Evolutionary conservation across 92 coral and sea anemone genomes (phyloP), one percentile per base, ranked within the genome.

Genomic region (Porites rus): DNA sequence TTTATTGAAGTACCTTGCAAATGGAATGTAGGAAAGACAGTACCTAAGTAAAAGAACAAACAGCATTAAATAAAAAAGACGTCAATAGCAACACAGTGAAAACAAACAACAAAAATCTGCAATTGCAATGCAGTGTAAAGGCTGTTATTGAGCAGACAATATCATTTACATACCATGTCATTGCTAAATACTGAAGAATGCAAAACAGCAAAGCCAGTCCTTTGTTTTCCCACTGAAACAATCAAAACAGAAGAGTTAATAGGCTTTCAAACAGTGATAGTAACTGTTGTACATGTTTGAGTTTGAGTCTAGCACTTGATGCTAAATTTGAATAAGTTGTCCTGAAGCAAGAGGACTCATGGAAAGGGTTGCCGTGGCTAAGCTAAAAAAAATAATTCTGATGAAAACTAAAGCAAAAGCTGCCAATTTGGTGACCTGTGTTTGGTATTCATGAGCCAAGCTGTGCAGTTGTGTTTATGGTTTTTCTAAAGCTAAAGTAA

Each of bases 21-120:
- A 96, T 76, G 98, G 98, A 72, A 96, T 96, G 88, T 96, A 96
- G 51, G 98, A 96, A 71, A 96, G 93, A 28, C 98, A 96, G 86
- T 96, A 96, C 98, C 98, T 96, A 76, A 13, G 70, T 50, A 25
- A 69, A n/a, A 77, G 22, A 72, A 28, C 51, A 51, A 19, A 56
- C 13, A 56, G 46, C 46, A 38, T 38, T 11, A 2, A 56, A 56
- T 56, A 56, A 56, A 14, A 2, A 10, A 2, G 61, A 56, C 61
- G 0, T 56, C 46, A 38, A 38, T 38, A 4, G 46, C 13, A 17
- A 56, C 61, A 56, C 61, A 56, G 12, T 10, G 14, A 56, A 65
- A 65, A 65, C 19, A 5, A 17, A 8, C 28, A 5, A 21, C 70
- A 6, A 62, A 62, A 62, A 62, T 6, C 7, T 38, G 0, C 46